A percentile compares a stretch with the other conserved stretches of the same genome.
Evolutionary conservation across 2,888 invertebrate genomes (phyloP).

Genomic region (Pristionchus japonicus): DNA sequence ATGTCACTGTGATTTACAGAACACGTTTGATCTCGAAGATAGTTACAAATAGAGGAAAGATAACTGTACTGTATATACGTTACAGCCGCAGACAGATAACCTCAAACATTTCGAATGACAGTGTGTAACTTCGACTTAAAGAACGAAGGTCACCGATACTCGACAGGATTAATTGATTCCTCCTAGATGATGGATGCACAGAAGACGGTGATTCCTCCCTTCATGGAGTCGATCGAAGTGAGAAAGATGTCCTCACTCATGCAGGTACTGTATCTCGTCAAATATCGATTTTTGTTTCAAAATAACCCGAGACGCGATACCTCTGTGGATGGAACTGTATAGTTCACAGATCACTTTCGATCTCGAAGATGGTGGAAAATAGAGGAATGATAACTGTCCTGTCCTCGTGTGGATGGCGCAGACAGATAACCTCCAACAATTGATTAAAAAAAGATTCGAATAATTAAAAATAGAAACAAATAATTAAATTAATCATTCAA

Average conservation of each 20-base stretch:
- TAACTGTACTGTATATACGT: no score
- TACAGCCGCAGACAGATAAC: no score
- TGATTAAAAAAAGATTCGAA: neutral
- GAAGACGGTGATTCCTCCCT: conserved; percentile 6
- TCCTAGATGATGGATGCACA: conserved; percentile 2
- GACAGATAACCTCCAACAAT: conserved; percentile 18
- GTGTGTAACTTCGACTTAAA: no score
- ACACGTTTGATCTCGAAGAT: no score
- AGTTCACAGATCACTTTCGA: neutral
- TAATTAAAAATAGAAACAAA: neutral
- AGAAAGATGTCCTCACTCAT: neutral
- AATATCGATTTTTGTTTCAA: neutral
- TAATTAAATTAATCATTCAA: no score
- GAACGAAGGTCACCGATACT: no score
- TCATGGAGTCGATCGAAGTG: neutral
- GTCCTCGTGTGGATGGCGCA: neutral
- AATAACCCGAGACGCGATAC: conserved; percentile 16
- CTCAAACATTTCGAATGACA: no score
- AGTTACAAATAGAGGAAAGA: no score
- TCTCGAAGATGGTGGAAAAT: neutral
- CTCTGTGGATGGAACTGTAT: neutral
- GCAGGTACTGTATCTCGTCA: neutral
- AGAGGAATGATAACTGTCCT: conserved; percentile 30
- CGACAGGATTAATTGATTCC: neutral
- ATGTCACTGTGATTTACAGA: no score